Conservation (phyloP, 2,113 vertebrate species). For the Peromyscus maniculatus region DNA sequence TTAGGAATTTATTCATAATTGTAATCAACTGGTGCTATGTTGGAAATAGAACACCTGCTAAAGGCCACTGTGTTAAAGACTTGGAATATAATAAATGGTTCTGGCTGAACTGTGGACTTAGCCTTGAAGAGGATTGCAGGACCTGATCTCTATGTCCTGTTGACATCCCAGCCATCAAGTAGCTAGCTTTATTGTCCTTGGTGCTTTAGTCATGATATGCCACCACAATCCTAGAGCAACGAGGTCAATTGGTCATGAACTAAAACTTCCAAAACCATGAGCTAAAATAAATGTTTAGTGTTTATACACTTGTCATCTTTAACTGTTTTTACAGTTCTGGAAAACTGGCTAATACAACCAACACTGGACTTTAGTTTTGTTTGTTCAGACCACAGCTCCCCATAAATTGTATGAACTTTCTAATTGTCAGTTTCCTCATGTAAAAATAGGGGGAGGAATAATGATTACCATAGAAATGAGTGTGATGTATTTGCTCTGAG, state of each 20-base stretch:
- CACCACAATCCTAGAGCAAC: rapidly evolving
- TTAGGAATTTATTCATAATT: neutral
- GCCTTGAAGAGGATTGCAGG: rapidly evolving
- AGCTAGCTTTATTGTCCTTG: neutral
- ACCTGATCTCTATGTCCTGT: no score
- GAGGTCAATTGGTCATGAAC: no score
- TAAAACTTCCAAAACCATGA: neutral
- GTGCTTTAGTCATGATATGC: neutral
- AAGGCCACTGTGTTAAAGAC: neutral
- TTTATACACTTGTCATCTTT: neutral
- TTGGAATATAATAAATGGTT: neutral
- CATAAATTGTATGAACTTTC: neutral
- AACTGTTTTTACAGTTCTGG: no score
- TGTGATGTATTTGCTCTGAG: neutral
- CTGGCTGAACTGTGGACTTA: neutral
- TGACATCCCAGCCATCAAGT: neutral
- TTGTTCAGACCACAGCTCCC: neutral
- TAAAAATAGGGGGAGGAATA: neutral
- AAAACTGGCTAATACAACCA: neutral
- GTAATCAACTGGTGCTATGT: neutral
- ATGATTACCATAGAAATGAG: neutral
- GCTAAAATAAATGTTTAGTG: neutral
- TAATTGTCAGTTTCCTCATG: neutral
- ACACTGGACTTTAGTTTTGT: neutral
- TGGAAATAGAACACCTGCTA: neutral